These are phyloP conservation scores for Sceliomorpha sp. DNA, from an alignment of 2,888 invertebrate genomes.

Conservation along the genomic window DNA sequence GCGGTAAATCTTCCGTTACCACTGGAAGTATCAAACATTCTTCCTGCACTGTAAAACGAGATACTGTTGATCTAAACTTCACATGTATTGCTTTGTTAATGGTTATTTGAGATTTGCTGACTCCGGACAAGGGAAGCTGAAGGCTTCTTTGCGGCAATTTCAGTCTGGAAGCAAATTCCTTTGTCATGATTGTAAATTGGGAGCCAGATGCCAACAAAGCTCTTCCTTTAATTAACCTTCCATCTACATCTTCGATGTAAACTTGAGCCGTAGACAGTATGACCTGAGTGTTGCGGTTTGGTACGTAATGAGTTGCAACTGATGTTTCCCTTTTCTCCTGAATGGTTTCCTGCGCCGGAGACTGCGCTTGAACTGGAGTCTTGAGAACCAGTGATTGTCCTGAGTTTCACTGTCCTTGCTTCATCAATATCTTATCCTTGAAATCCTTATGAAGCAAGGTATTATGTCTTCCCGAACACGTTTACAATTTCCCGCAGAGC, in stretches of 20 bases:
- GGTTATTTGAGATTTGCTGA: background rate
- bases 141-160: background rate
- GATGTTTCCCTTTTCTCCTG: too few relatives aligned
- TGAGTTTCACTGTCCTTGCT: too few relatives aligned
- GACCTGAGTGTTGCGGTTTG: background rate
- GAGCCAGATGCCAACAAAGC: background rate
- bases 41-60: background rate
- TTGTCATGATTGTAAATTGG: too few relatives aligned
- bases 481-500: slow-evolving; percentile 12
- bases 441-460: slow-evolving; percentile 4
- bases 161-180: too few relatives aligned
- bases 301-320: slow-evolving; percentile 1
- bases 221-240: background rate
- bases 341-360: background rate
- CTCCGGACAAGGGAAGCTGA: background rate
- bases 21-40: slow-evolving; percentile 8
- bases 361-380: background rate
- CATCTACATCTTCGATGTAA: background rate
- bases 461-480: slow-evolving; percentile 4
- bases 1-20: slow-evolving; percentile 9
- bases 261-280: slow-evolving; percentile 2
- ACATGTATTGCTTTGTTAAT: background rate
- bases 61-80: background rate
- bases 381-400: too few relatives aligned
- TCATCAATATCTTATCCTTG: too few relatives aligned